Evolutionary conservation across 2,888 invertebrate genomes (phyloP).

Genomic region (Ichneumoninae sp.): DNA sequence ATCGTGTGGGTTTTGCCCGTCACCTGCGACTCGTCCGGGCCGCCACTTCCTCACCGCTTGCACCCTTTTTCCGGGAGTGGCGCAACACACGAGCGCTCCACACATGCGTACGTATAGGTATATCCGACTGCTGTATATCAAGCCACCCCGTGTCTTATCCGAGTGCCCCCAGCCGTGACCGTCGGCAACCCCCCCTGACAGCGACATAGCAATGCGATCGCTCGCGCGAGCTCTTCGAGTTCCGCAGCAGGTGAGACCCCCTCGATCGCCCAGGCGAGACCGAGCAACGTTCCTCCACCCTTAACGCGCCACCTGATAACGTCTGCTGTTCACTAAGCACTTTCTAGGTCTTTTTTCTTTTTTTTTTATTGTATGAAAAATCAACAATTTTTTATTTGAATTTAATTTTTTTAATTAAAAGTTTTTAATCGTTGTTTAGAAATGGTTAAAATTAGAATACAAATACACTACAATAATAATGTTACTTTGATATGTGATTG

Average conservation of each 20-base stretch:
- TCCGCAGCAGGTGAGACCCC: constrained; percentile 68
- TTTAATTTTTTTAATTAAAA: too few species aligned
- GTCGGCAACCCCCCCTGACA: constrained; percentile 27
- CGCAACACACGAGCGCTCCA: constrained; percentile 14
- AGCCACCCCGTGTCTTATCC: constrained; percentile 72
- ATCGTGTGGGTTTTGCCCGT: constrained; percentile 63
- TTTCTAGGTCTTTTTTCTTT: constrained; percentile 6
- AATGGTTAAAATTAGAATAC: not conserved
- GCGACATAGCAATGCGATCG: constrained; percentile 36
- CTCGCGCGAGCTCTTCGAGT: constrained; percentile 57
- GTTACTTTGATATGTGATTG: too few species aligned
- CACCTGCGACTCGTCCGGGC: constrained; percentile 76
- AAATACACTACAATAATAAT: too few species aligned
- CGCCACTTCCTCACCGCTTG: constrained; percentile 73
- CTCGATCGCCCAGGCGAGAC: constrained; percentile 59
- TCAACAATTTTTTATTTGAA: not conserved
- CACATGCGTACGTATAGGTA: not conserved
- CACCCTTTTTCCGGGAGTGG: constrained; percentile 72
- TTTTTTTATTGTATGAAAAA: not conserved
- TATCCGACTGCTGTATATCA: constrained; percentile 43
- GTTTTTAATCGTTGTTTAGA: not conserved
- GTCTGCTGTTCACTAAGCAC: constrained; percentile 5
- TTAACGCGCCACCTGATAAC: constrained; percentile 10
- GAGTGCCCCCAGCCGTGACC: constrained; percentile 68
- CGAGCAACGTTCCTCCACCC: constrained; percentile 48